Base-by-base conservation (phyloP, 2,888 invertebrate genomes). In the Cheilosia vulpina region DNA sequence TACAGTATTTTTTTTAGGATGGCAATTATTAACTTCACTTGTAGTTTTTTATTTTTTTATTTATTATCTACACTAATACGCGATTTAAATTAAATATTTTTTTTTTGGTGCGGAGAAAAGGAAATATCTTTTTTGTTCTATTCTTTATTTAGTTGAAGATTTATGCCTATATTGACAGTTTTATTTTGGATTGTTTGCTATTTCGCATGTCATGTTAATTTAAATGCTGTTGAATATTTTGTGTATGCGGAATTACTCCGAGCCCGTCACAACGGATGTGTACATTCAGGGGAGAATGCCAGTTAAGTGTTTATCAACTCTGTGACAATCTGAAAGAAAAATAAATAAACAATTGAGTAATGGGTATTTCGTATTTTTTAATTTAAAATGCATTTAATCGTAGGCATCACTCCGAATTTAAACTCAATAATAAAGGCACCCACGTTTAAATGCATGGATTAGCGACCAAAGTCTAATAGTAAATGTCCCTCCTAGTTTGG, bases 301-400 rank as follows among this genome's bases (percentile, higher is more conserved):
- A 38, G 15, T 41, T 47, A 65, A 41, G 43, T 60, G 19, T 58
- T 47, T 53, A 71, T 75, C 75, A 69, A 71, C 58, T 79, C 65
- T 45, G 45, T 60, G 69, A 47, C 60, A 69, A 84, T 75, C 83
- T 84, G 79, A 43, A 84, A 84, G 17, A 1, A 53, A 68, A 65
- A 19, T 13, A 53, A 50, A 45, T 47, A 27, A 27, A 55, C 13
- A 13, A 21, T 15, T n/a, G 5, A 9, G 7, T 15, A 21, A 31
- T 50, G 13, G 31, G 15, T 19, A 45, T 6, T 31, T 13, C 11
- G 11, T 17, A 27, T 43, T 21, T 21, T 4, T 21, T 4, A 13
- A 15, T 13, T 21, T 3, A 53, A 7, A 7, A n/a, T 7, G 7
- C 9, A 9, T 50, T 19, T 11, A 11, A 50, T 21, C 19, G 9